Base-by-base conservation (phyloP, 1,140 invertebrate genomes). In the Armadillidium nasatum region DNA sequence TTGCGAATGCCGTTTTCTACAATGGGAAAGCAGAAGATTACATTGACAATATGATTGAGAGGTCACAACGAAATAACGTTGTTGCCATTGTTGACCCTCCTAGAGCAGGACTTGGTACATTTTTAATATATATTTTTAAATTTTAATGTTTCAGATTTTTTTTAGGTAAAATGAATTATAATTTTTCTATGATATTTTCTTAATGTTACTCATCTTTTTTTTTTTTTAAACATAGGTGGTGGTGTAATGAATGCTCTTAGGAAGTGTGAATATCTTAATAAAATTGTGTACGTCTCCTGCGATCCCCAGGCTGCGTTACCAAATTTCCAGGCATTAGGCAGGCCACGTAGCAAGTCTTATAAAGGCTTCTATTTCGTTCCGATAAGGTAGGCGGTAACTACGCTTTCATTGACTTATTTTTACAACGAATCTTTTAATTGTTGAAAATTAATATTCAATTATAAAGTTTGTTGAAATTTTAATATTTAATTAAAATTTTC, bases 31-130 rank as follows among this genome's bases (percentile, higher is more conserved):
- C 96, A 9, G 96, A 99, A 87, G 91, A 95, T 82, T 89, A 93
- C 46, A 88, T 98, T 79, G 87, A 88, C 1, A 88, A 90, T 10
- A 89, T 94, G 22, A 81, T 86, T 22, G 82, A 82, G 87, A 91
- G 79, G 87, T 87, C 4, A 85, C 89, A 82, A 87, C 88, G 21
- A 22, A 82, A 79, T 10, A 78, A 79, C 76, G 86, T 97, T n/a
- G 88, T 97, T 60, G 97, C 95, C 0, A 88, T 99, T 69, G 91
- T 99, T 0, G 97, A 99, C 88, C 97, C 97, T n/a, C 97, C 97
- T 0, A 88, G 97, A 83, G 91, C 93, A 76, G 96, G 96, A 13
- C 85, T 98, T 79, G 94, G 87, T 75, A 43, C 33, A 3, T 33
- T 33, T 33, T 33, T 33, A 33, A 33, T 33, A 33, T 33, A 3